These are phyloP conservation scores for Morpho achilles DNA, from an alignment of 2,888 invertebrate species.

Conservation along the genomic window DNA sequence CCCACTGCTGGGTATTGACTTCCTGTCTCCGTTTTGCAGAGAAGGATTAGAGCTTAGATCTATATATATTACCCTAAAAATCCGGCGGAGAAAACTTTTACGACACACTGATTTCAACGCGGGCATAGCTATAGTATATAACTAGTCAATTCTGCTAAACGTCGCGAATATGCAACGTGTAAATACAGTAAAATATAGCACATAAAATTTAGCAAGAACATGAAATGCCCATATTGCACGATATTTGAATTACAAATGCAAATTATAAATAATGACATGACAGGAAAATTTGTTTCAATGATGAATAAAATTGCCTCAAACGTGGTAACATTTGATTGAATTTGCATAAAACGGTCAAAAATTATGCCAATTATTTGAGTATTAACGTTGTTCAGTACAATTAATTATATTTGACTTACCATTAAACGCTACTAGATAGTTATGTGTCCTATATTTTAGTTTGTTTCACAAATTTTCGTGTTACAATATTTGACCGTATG, in stretches of 20 bases:
- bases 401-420: background rate
- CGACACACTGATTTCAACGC: too few relatives aligned
- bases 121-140: too few relatives aligned
- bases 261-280: conserved; percentile 43
- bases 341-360: conserved; percentile 30
- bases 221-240: conserved; percentile 22
- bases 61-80: too few relatives aligned
- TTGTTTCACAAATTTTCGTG: background rate
- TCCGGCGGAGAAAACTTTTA: too few relatives aligned
- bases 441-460: too few relatives aligned
- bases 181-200: too few relatives aligned
- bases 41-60: too few relatives aligned
- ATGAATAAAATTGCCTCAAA: conserved; percentile 46
- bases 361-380: conserved; percentile 41
- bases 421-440: background rate
- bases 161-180: too few relatives aligned
- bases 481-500: background rate
- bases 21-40: too few relatives aligned
- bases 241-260: conserved; percentile 43
- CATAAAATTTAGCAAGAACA: too few relatives aligned
- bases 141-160: too few relatives aligned
- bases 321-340: conserved; percentile 29
- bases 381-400: conserved; percentile 4
- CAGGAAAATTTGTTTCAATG: conserved; percentile 46
- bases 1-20: too few relatives aligned